Conservation (phyloP, 2,888 invertebrate genomes). For the Philonicus albiceps region DNA sequence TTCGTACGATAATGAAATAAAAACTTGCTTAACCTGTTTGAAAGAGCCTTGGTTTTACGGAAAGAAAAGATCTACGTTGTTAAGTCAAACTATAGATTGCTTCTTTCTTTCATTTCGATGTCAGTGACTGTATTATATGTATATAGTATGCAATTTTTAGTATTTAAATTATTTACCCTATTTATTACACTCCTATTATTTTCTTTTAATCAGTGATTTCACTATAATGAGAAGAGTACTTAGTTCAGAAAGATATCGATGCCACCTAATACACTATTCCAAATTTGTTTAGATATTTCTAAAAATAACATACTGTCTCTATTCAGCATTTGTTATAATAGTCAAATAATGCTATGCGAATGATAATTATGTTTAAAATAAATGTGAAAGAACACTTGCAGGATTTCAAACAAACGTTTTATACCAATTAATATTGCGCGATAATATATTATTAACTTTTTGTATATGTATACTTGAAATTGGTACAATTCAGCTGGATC, state of each 20-base stretch:
- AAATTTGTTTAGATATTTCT: neutral
- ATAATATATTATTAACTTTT: too few relatives aligned
- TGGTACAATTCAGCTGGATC: too few relatives aligned
- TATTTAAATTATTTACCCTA: neutral
- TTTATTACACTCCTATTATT: neutral
- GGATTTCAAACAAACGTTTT: too few relatives aligned
- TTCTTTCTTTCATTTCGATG: neutral
- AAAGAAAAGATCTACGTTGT: neutral
- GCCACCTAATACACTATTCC: neutral
- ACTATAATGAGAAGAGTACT: too few relatives aligned
- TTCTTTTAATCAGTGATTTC: neutral
- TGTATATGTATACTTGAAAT: too few relatives aligned
- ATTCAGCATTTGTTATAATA: neutral
- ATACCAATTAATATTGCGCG: too few relatives aligned
- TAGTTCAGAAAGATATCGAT: too few relatives aligned
- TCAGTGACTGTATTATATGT: neutral
- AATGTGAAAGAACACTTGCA: too few relatives aligned
- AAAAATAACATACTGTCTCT: neutral
- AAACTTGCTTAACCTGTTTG: conserved; percentile 19
- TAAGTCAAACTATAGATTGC: neutral
- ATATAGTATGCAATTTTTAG: neutral
- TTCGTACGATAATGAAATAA: neutral
- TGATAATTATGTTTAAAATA: too few relatives aligned
- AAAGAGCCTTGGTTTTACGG: neutral
- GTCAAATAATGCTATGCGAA: too few relatives aligned